Evolutionary conservation across 2,797 vertebrate species (phyloP).

Genomic region (Thripadectes ignobilis): DNA sequence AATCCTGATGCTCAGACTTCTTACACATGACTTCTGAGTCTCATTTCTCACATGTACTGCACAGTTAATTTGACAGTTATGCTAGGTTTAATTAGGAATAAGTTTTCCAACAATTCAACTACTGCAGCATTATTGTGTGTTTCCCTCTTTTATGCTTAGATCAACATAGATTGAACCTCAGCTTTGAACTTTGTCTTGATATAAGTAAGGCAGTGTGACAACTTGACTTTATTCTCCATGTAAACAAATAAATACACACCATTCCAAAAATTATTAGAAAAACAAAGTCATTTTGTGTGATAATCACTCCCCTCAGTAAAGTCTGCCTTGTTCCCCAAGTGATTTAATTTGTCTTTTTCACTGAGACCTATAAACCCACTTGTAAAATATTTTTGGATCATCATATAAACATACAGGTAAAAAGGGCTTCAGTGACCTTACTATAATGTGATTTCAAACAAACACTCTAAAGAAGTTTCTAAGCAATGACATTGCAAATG

Average conservation of each 20-base stretch:
- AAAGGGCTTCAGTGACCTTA: neutral
- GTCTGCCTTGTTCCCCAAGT: neutral
- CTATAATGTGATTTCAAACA: neutral
- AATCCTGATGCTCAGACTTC: constrained; percentile 2
- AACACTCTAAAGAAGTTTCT: neutral
- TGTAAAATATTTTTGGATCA: neutral
- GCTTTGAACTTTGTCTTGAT: neutral
- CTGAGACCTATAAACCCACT: neutral
- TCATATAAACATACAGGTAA: neutral
- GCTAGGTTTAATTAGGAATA: constrained; percentile 34
- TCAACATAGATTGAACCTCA: neutral
- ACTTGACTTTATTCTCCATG: neutral
- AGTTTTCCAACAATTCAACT: neutral
- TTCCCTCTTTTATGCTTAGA: neutral
- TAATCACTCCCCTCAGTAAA: neutral
- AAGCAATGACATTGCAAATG: neutral
- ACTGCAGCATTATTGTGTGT: neutral
- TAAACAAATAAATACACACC: neutral
- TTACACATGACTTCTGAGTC: neutral
- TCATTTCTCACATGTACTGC: constrained; percentile 12
- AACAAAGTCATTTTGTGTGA: neutral
- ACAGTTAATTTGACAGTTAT: constrained; percentile 1
- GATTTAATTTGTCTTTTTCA: neutral
- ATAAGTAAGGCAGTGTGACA: neutral
- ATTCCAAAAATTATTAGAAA: neutral